Evolutionary conservation across 2,888 invertebrate species (phyloP), one percentile per base, ranked within the genome.

Genomic region (Cheilosia soror): DNA sequence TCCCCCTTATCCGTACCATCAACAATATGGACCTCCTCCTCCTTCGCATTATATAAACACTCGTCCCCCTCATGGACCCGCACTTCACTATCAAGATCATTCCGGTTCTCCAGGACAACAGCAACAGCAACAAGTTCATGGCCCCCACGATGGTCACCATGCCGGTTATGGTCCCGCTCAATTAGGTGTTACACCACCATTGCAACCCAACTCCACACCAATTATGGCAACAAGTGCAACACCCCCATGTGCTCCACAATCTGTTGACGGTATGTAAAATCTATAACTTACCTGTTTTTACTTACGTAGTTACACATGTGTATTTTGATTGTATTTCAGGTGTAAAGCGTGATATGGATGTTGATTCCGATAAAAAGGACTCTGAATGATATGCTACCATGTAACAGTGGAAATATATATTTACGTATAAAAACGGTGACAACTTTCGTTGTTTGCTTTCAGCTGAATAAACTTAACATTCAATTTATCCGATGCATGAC

Each of bases 1-100:
- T 71, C 88, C 90, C 29, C 92, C 92, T 15, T 91, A 92, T 85
- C 90, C 91, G 5, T 93, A 92, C 78, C 93, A 92, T 87, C 92
- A 92, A 57, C 91, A 91, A 2, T 92, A 91, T 76, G 90, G 90
- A 0, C 91, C 92, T 7, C 91, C 91, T 37, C 90, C 90, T 29
- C 89, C 90, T 4, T 88, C 91, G 9, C 91, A 90, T 55, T 91
- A 91, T 72, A 91, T 91, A 87, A 90, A 89, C 68, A 88, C 90
- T 20, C 90, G 91, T 40, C 91, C 91, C 27, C 88, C 88, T 2
- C 88, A 87, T 44, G 86, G 77, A 37, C 87, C 87, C 33, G 89
- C 90, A 69, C 89, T 88, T 42, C 91, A 89, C 82, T 89, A 87
- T 57, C 87, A 85, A 66, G 88, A 87, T 47, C 89, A 87, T 72